phyloP scores from a whole-genome alignment of 2,797 vertebrate species.

The Leptatherina wallacei region DNA sequence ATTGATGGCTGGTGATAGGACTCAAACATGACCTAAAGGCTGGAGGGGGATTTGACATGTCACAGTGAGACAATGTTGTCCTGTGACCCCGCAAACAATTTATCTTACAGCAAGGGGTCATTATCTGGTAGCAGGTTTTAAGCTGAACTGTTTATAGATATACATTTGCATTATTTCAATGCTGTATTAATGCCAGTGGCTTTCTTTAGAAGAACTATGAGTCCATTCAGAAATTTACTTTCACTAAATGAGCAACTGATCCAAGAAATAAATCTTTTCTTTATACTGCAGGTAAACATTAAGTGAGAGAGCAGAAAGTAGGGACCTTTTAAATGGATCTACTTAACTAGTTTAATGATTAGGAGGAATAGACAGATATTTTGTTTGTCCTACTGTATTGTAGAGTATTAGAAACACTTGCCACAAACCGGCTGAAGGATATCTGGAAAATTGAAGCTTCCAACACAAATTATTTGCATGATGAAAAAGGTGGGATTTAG shows the following conservation, averaged over 20 bases:
- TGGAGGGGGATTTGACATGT: conserved; percentile 51
- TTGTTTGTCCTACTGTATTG: neutral
- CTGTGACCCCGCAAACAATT: conserved; percentile 49
- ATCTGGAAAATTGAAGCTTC: neutral
- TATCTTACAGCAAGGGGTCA: conserved; percentile 41
- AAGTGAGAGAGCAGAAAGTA: neutral
- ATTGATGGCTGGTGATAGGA: conserved; percentile 45
- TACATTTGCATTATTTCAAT: conserved; percentile 38
- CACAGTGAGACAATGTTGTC: conserved; percentile 50
- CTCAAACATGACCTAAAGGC: conserved; percentile 48
- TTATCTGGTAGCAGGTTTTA: conserved; percentile 33
- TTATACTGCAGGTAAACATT: neutral
- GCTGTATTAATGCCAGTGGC: conserved; percentile 31
- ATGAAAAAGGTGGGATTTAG: neutral
- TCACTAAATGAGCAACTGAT: conserved; percentile 22
- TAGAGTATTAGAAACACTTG: too few species aligned
- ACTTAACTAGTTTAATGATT: neutral
- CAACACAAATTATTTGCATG: neutral
- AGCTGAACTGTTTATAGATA: conserved; percentile 37
- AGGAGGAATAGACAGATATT: neutral
- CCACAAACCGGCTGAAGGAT: neutral
- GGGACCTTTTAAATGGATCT: neutral
- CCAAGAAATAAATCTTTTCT: neutral
- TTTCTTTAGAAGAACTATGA: conserved; percentile 33
- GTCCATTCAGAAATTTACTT: conserved; percentile 21